Conservation (phyloP, 2,113 vertebrate genomes). For the Nyctereutes procyonoides region DNA sequence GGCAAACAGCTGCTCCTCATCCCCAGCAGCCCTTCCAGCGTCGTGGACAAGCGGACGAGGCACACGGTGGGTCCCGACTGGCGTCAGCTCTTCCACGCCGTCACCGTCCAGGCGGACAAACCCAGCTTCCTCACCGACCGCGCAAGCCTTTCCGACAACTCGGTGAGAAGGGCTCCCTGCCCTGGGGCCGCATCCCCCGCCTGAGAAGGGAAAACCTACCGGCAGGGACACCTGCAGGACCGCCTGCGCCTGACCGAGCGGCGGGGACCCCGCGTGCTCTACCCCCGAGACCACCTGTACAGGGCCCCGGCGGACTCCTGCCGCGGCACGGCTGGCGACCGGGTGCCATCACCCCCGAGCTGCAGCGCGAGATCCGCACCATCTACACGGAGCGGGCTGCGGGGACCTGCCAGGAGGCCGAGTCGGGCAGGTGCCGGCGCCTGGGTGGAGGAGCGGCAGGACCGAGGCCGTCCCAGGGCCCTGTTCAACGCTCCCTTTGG, state of each 20-base stretch:
- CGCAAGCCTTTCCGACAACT: slow-evolving; percentile 90
- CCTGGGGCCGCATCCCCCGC: slow-evolving; percentile 90
- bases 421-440: slow-evolving; percentile 87
- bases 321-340: slow-evolving; percentile 90
- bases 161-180: slow-evolving; percentile 88
- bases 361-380: slow-evolving; percentile 89
- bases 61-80: slow-evolving; percentile 91
- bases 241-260: slow-evolving; percentile 96
- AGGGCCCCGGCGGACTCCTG: slow-evolving; percentile 96
- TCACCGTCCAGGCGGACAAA: slow-evolving; percentile 91
- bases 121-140: slow-evolving; percentile 90
- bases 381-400: slow-evolving; percentile 89
- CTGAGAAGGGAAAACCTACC: slow-evolving; percentile 91
- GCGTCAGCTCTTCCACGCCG: slow-evolving; percentile 89
- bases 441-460: slow-evolving; percentile 90
- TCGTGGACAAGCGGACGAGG: slow-evolving; percentile 91
- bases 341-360: slow-evolving; percentile 90
- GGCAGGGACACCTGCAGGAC: slow-evolving; percentile 97
- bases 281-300: slow-evolving; percentile 98
- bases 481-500: slow-evolving; percentile 91
- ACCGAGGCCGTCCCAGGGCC: slow-evolving; percentile 91
- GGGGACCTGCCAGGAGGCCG: slow-evolving; percentile 89
- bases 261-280: slow-evolving; percentile 96
- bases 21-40: slow-evolving; percentile 91
- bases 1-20: slow-evolving; percentile 92